A percentile compares a stretch with the other conserved stretches of the same genome.
These are phyloP conservation scores for Apamea monoglypha DNA, from an alignment of 2,888 invertebrate genomes.

Conservation along the genomic window DNA sequence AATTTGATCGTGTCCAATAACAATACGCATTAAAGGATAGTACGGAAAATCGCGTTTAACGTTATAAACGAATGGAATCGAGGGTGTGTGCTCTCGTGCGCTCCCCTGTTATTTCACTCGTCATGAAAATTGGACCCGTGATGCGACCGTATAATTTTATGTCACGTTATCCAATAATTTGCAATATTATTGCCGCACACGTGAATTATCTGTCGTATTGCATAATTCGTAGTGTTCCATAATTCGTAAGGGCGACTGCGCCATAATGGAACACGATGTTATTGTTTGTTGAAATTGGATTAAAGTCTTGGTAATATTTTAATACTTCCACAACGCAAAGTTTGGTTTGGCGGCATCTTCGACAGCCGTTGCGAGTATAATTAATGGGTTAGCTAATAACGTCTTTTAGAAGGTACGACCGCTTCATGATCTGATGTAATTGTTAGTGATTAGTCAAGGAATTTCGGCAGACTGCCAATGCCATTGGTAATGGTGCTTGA, in stretches of 20 bases:
- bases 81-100: conserved; percentile 43
- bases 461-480: conserved; percentile 40
- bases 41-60: conserved; percentile 59
- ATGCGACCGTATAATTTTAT: conserved; percentile 75
- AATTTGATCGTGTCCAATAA: conserved; percentile 63
- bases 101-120: conserved; percentile 72
- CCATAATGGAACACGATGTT: conserved; percentile 47
- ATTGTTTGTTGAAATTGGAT: conserved; percentile 66
- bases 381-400: conserved; percentile 81
- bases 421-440: conserved; percentile 44
- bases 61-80: conserved; percentile 59
- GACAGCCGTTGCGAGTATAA: conserved; percentile 85
- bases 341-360: conserved; percentile 82
- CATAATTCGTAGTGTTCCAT: conserved; percentile 48
- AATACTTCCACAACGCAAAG: conserved; percentile 73
- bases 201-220: conserved; percentile 66
- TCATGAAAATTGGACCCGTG: conserved; percentile 76
- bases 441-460: conserved; percentile 35
- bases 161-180: conserved; percentile 74
- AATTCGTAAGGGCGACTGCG: conserved; percentile 56
- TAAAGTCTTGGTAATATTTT: conserved; percentile 70
- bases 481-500: conserved; percentile 45
- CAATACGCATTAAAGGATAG: conserved; percentile 61
- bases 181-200: conserved; percentile 69
- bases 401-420: conserved; percentile 71